phyloP scores from a whole-genome alignment of 2,888 invertebrate species.

The Hydraecia micacea region DNA sequence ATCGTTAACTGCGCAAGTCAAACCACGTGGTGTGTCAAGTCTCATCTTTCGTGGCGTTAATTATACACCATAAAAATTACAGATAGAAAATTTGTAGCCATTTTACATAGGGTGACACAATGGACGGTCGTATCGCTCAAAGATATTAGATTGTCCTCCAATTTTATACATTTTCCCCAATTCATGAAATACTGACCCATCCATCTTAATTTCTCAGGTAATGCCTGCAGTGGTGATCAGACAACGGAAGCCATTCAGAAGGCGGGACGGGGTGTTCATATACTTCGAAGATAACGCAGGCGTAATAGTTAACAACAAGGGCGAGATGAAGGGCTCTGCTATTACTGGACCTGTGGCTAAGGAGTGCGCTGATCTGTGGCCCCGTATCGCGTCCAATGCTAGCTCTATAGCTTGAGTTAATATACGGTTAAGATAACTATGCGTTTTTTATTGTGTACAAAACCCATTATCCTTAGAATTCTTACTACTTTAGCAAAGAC shows the following conservation, averaged over 20 bases:
- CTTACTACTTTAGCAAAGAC: background rate
- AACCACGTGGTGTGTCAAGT: too few relatives aligned
- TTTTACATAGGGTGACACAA: background rate
- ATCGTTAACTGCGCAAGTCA: too few relatives aligned
- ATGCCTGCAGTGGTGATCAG: constrained; percentile 99
- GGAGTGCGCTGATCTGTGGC: constrained; percentile 99
- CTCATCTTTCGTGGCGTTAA: too few relatives aligned
- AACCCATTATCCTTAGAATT: background rate
- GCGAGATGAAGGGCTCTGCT: constrained; percentile 99
- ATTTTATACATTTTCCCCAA: background rate
- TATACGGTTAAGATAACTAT: constrained; percentile 71
- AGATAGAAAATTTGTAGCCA: background rate
- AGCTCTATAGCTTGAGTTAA: constrained; percentile 97
- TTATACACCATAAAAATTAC: background rate
- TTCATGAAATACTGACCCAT: background rate
- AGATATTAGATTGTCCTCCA: background rate
- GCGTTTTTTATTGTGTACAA: constrained; percentile 38
- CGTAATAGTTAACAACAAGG: constrained; percentile 99
- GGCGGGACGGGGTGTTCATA: constrained; percentile 99
- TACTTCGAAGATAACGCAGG: constrained; percentile 99
- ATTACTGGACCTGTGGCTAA: constrained; percentile 99
- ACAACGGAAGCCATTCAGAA: constrained; percentile 99
- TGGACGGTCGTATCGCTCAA: background rate
- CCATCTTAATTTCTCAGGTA: constrained; percentile 89
- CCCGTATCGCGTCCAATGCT: constrained; percentile 99